Conservation (phyloP, 2,113 vertebrate species). For the human region DNA sequence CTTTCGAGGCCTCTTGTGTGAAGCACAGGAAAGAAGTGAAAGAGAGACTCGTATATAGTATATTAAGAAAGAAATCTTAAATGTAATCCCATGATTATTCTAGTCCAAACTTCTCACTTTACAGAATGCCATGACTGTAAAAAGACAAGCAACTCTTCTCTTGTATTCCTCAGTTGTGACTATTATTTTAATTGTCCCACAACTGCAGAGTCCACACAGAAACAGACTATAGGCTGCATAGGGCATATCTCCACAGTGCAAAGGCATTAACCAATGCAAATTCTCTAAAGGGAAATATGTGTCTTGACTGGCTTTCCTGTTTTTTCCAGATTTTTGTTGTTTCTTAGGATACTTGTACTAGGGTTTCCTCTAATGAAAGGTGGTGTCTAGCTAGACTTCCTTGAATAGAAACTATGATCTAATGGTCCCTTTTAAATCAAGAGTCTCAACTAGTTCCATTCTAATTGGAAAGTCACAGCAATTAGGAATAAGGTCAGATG, state of each 20-base stretch:
- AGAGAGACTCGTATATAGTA: too few species aligned
- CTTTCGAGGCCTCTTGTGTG: fast-evolving
- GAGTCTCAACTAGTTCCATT: neutral
- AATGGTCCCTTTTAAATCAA: neutral
- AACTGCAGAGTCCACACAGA: neutral
- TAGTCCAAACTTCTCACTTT: neutral
- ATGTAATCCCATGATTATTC: neutral
- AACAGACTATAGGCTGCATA: neutral
- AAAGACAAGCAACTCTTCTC: neutral
- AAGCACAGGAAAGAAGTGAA: neutral
- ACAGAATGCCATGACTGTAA: neutral
- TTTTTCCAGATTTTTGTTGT: neutral
- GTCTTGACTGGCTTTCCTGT: neutral
- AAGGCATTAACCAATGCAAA: neutral
- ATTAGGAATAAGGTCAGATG: neutral
- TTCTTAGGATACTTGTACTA: neutral
- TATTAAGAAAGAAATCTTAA: neutral
- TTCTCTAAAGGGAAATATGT: neutral
- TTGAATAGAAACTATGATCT: neutral
- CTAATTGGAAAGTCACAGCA: neutral
- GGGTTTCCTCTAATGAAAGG: conserved; percentile 6
- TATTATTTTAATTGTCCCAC: neutral
- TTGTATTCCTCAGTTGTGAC: neutral
- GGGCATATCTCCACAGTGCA: neutral
- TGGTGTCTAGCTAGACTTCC: neutral